These are phyloP conservation scores for Conistra vaccinii DNA, from an alignment of 2,888 invertebrate species.

Conservation along the genomic window DNA sequence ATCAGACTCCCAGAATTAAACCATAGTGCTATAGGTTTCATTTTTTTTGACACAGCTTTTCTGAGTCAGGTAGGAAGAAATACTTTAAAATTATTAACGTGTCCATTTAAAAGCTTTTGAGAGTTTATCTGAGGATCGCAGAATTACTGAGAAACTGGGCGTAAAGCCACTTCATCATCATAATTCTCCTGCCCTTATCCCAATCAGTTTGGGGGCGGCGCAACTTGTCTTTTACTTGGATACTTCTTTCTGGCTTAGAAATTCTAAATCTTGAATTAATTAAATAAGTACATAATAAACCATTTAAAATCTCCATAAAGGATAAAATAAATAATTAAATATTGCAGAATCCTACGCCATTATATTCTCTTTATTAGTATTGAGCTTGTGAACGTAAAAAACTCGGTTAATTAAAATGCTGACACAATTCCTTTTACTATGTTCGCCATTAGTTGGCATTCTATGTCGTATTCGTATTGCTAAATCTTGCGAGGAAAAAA, in stretches of 20 bases:
- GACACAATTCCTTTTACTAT: slow-evolving; percentile 72
- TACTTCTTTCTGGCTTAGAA: neutral
- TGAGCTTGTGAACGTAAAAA: slow-evolving; percentile 58
- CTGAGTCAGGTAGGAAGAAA: neutral
- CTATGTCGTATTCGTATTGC: slow-evolving; percentile 64
- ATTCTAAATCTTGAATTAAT: neutral
- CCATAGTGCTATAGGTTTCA: neutral
- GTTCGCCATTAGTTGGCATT: slow-evolving; percentile 57
- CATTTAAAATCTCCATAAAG: neutral
- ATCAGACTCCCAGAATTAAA: too few relatives aligned
- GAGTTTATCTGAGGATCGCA: neutral
- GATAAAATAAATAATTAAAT: slow-evolving; percentile 28
- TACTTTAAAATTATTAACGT: neutral
- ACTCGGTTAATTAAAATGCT: slow-evolving; percentile 72
- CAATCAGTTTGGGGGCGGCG: too few relatives aligned
- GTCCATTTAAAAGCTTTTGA: neutral
- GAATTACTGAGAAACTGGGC: too few relatives aligned
- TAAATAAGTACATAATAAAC: neutral
- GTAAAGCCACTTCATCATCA: too few relatives aligned
- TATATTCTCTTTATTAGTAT: slow-evolving; percentile 50
- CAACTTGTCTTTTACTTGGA: too few relatives aligned
- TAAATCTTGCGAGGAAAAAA: slow-evolving; percentile 59
- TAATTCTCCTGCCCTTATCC: too few relatives aligned
- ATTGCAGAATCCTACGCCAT: slow-evolving; percentile 44
- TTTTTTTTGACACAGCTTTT: neutral